Percentiles rank a stretch among this genome's conserved stretches.
Evolutionary conservation across 1,140 invertebrate genomes (phyloP).

Genomic region (Limonius californicus): DNA sequence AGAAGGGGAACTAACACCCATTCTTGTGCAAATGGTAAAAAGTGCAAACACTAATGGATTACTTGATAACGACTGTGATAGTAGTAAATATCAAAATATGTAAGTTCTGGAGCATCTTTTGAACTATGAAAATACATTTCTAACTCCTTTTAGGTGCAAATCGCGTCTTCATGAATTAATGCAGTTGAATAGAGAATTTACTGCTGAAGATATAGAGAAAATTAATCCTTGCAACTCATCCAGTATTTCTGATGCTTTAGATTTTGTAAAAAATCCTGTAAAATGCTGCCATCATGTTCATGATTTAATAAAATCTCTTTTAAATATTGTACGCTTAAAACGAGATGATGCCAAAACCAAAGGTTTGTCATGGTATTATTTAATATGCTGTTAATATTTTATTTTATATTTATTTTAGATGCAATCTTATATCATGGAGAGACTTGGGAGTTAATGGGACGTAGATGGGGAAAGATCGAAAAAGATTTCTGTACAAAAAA

Average conservation of each 20-base stretch:
- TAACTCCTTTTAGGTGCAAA: slow-evolving; percentile 74
- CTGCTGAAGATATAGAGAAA: slow-evolving; percentile 74
- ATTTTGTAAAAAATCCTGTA: slow-evolving; percentile 95
- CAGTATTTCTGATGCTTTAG: slow-evolving; percentile 83
- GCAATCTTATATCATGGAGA: slow-evolving; percentile 95
- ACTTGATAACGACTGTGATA: slow-evolving; percentile 96
- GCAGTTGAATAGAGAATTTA: slow-evolving; percentile 88
- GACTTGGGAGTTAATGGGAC: slow-evolving; percentile 97
- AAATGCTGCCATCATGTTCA: slow-evolving; percentile 90
- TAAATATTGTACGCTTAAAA: slow-evolving; percentile 80
- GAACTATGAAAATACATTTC: slow-evolving; percentile 9
- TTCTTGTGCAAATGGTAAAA: slow-evolving; percentile 99
- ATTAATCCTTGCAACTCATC: slow-evolving; percentile 88
- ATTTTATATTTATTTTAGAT: slow-evolving; percentile 68
- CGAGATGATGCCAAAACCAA: slow-evolving; percentile 85
- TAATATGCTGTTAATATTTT: slow-evolving; percentile 12
- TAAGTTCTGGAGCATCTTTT: slow-evolving; percentile 53
- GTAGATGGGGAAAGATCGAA: slow-evolving; percentile 97
- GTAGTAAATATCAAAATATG: slow-evolving; percentile 93
- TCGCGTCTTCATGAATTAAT: slow-evolving; percentile 89
- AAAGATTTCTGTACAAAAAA: slow-evolving; percentile 96
- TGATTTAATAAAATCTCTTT: slow-evolving; percentile 77
- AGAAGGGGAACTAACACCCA: slow-evolving; percentile 97
- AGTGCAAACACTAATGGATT: slow-evolving; percentile 98
- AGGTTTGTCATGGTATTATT: slow-evolving; percentile 49